These are phyloP conservation scores for Polydrusus tereticollis DNA, from an alignment of 2,888 invertebrate species.

Conservation along the genomic window DNA sequence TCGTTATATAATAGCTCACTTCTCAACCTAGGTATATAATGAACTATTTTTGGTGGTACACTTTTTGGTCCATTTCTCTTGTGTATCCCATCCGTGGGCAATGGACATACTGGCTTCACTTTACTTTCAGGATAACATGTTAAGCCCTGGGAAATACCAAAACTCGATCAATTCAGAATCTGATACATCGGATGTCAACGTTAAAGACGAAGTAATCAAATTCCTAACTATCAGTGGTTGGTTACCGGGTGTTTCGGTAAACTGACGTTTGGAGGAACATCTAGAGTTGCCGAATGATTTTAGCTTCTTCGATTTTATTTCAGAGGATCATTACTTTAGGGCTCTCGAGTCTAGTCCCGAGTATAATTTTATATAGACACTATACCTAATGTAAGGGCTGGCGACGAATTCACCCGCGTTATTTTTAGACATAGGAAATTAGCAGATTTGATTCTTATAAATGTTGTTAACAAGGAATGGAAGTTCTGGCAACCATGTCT, in stretches of 20 bases:
- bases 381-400: not conserved
- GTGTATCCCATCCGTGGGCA: no score
- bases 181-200: conserved; percentile 54
- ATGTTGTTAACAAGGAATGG: no score
- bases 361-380: not conserved
- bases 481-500: no score
- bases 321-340: not conserved
- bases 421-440: no score
- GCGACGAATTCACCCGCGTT: no score
- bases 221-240: conserved; percentile 63
- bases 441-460: no score
- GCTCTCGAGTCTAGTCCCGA: not conserved
- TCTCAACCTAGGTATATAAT: no score
- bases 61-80: no score
- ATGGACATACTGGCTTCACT: conserved; percentile 22
- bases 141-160: conserved; percentile 57
- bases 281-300: conserved; percentile 3
- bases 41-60: no score
- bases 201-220: conserved; percentile 62
- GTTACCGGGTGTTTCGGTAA: conserved; percentile 60
- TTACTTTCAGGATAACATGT: conserved; percentile 60
- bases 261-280: conserved; percentile 44
- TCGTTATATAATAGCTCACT: no score
- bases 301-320: not conserved
- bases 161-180: conserved; percentile 50